Evolutionary conservation across 2,113 vertebrate genomes (phyloP).

Genomic region (Salvelinus namaycush): DNA sequence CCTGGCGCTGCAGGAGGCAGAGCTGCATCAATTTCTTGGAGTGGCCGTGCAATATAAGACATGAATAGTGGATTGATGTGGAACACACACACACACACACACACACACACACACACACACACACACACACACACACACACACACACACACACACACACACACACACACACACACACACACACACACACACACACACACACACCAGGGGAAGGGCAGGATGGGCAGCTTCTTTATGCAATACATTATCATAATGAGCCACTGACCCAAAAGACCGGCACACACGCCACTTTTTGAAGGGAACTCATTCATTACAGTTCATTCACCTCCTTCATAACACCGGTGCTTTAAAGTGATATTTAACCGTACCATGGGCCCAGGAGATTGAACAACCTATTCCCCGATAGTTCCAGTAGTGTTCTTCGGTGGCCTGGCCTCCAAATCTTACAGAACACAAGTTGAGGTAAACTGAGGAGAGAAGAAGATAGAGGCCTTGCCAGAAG

Average conservation of each 20-base stretch:
- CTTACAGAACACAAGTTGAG: too few species aligned
- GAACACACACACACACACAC: not conserved
- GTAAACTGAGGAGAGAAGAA: too few species aligned
- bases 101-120: not conserved
- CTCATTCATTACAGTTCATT: conserved; percentile 4
- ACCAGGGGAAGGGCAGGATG: not conserved
- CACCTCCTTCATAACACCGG: not conserved
- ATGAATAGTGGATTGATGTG: conserved; percentile 21
- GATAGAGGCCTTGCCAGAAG: too few species aligned
- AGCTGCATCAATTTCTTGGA: conserved; percentile 11
- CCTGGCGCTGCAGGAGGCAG: too few species aligned
- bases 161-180: too few species aligned
- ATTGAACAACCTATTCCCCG: too few species aligned
- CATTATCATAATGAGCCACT: conserved; percentile 11
- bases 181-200: too few species aligned
- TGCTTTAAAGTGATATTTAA: too few species aligned
- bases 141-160: not conserved
- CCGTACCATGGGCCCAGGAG: too few species aligned
- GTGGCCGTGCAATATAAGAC: conserved; percentile 16
- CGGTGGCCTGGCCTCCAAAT: too few species aligned
- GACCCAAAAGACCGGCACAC: conserved; percentile 6
- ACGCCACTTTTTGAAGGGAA: not conserved
- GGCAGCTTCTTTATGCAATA: conserved; percentile 16
- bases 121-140: not conserved
- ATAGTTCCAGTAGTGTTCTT: too few species aligned